Evolutionary conservation across 1,140 invertebrate genomes (phyloP).

Genomic region (Hyposmocoma kahamanoa): DNA sequence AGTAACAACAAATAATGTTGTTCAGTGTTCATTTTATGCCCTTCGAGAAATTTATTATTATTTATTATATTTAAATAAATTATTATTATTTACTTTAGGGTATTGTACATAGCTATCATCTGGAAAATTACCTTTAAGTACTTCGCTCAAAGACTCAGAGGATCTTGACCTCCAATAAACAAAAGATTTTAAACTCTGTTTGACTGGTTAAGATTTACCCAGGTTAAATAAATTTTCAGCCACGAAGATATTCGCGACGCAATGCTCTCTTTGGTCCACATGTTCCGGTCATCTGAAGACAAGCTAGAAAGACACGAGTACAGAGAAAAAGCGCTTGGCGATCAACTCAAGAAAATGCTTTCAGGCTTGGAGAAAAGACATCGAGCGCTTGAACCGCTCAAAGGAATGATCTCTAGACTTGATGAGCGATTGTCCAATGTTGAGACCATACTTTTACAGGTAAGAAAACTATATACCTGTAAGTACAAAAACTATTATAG

Average conservation of each 20-base stretch:
- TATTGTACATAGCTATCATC: too few species aligned
- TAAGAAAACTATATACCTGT: conserved; percentile 34
- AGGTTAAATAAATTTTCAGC: conserved; percentile 58
- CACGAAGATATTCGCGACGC: conserved; percentile 88
- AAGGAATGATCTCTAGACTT: conserved; percentile 77
- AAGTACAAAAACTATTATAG: background rate
- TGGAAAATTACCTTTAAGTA: too few species aligned
- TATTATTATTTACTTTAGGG: too few species aligned
- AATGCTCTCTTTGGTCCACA: conserved; percentile 86
- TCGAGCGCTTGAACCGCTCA: conserved; percentile 79
- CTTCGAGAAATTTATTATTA: too few species aligned
- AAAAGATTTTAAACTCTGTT: too few species aligned
- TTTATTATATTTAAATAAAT: too few species aligned
- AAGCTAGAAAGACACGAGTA: conserved; percentile 90
- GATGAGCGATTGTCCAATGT: conserved; percentile 82
- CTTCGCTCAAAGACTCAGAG: too few species aligned
- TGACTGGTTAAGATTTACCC: too few species aligned
- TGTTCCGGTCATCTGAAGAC: conserved; percentile 84
- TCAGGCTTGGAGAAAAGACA: conserved; percentile 82
- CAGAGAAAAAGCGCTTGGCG: conserved; percentile 84
- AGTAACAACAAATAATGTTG: too few species aligned
- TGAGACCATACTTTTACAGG: conserved; percentile 78
- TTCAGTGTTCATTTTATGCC: too few species aligned
- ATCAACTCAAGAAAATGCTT: conserved; percentile 84
- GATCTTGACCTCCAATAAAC: too few species aligned